Base-by-base conservation (phyloP, 2,113 vertebrate genomes). In the Enhydra lutris region DNA sequence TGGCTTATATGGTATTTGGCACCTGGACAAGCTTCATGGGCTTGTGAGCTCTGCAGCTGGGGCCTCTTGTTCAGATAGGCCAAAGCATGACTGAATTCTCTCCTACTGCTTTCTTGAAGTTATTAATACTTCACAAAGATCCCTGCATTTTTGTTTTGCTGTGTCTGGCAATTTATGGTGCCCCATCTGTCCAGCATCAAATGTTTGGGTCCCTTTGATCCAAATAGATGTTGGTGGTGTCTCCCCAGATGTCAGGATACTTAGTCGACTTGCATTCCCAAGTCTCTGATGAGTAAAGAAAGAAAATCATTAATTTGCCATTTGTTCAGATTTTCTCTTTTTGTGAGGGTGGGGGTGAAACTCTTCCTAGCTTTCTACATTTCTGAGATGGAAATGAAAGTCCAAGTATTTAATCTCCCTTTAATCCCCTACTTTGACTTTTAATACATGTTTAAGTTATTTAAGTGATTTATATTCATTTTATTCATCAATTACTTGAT, bases 1-100 rank as follows among this genome's bases (percentile, higher is more conserved):
- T 52, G 61, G 23, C 13, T 42, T 4, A 10, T 0, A 6, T 26
- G 55, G 29, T 34, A 23, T 13, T 23, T 15, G 50, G 26, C 69
- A 42, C 26, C 21, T 18, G 21, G 34, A 18, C 1, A 0, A 9
- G 0, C 3, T 55, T 23, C 45, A 36, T 26, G 39, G 12, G 4
- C 55, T 9, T 9, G 24, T 29, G 20, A 21, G n/a, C n/a, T 23
- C 26, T 50, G 29, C 14, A 39, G 4, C 24, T 24, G 7, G 34
- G 7, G 6, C 0, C 26, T 10, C 17, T 26, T 31, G 13, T 34
- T 39, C 26, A 20, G 6, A 39, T 4, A 18, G 14, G 18, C 52
- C 42, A 0, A 14, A 24, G 45, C 42, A 26, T n/a, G 67, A 50
- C n/a, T 47, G 8, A 55, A 20, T 29, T 23, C 39, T 85, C 17